Evolutionary conservation across 2,888 invertebrate species (phyloP).

Genomic region (Parnassius glacialis): DNA sequence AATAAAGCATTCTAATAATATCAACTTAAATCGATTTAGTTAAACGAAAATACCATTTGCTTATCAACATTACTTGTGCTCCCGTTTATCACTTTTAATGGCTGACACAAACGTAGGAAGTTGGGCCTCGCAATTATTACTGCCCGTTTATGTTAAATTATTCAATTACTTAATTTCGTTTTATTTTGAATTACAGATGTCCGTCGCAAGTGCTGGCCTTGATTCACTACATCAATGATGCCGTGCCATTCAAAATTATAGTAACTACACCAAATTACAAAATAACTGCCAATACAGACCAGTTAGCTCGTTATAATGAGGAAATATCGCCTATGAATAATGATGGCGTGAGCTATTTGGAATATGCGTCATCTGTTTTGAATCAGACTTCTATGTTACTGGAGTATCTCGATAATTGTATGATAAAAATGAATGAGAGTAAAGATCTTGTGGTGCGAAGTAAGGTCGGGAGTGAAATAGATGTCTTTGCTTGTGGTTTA

Average conservation of each 20-base stretch:
- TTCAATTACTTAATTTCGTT: not conserved
- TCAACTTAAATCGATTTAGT: too few relatives aligned
- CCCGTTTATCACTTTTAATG: too few relatives aligned
- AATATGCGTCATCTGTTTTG: slow-evolving; percentile 46
- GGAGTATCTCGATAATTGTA: slow-evolving; percentile 56
- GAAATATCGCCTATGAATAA: slow-evolving; percentile 23
- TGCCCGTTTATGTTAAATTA: not conserved
- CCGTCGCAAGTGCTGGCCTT: slow-evolving; percentile 56
- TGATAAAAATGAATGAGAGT: slow-evolving; percentile 58
- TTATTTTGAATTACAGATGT: slow-evolving; percentile 50
- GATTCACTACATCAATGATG: slow-evolving; percentile 63
- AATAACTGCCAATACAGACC: slow-evolving; percentile 42
- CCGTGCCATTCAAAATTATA: slow-evolving; percentile 55
- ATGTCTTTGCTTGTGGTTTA: slow-evolving; percentile 53
- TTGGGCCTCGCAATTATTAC: too few relatives aligned
- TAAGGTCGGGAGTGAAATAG: slow-evolving; percentile 56
- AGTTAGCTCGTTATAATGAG: slow-evolving; percentile 42
- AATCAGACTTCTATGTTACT: slow-evolving; percentile 47
- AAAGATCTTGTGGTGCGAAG: slow-evolving; percentile 39
- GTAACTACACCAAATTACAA: slow-evolving; percentile 47
- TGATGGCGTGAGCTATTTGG: slow-evolving; percentile 34
- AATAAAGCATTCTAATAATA: too few relatives aligned
- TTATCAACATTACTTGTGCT: too few relatives aligned
- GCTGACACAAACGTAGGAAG: too few relatives aligned
- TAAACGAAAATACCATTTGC: too few relatives aligned